Evolutionary conservation across 92 coral and sea anemone genomes (phyloP), one percentile per base, ranked within the genome.

Genomic region (Scolanthus callimorphus): DNA sequence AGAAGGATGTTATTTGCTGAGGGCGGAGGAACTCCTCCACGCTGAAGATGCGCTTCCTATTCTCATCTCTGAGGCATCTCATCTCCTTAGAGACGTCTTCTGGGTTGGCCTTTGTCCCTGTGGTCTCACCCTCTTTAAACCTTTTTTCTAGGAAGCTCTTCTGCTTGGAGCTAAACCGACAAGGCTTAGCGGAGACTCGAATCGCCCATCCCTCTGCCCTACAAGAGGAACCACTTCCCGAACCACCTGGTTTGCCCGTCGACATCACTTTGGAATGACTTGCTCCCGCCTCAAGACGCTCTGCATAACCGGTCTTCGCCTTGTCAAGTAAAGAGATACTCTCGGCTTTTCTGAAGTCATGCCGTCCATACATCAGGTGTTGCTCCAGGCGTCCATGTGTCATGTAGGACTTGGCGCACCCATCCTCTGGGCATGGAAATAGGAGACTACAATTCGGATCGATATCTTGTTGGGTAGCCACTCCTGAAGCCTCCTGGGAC

Each of bases 381-480:
- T 66, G 73, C 49, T 66, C 62, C 49, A 66, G 64, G 24, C 17
- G 51, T 26, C 63, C 52, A 30, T 51, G 31, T 17, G 63, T 27
- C 63, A 54, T 67, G 48, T 55, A 30, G 30, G 65, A 31, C 41
- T 38, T 73, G 10, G 28, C 24, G 54, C 81, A 65, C 27, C 75
- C 60, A 2, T 74, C 73, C 59, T 65, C 67, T 24, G 81, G 58
- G 50, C 81, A 55, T 25, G 59, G 27, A 65, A 65, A 69, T 37
- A 74, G 25, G 61, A 8, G 2, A 37, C 17, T 62, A 4, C 11
- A 4, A 13, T 17, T 25, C 11, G 62, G 27, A 11, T 34, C 41
- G 41, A 34, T 15, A 6, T 6, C 15, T 6, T 34, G 8, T 34
- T 34, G 41, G 41, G 41, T 34, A 27, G 25, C 54, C 27, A 3